Base-by-base conservation (phyloP, 2,888 invertebrate genomes). In the Cerastis rubricosa region DNA sequence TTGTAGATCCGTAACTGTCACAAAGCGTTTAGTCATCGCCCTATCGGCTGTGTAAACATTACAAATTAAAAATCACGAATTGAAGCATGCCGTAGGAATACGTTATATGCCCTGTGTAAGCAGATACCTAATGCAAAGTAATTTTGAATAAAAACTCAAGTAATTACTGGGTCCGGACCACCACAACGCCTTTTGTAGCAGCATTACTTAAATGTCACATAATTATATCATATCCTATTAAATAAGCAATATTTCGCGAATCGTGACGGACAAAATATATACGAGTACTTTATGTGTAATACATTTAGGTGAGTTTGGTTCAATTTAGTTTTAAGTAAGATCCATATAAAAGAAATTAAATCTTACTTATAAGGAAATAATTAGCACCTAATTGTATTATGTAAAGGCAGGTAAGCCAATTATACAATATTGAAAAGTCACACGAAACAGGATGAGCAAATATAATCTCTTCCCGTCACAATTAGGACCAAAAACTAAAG, bases 1-100 rank as follows among this genome's bases (percentile, higher is more conserved):
- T 95, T 94, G 95, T 94, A 91, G 92, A 94, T 93, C 92, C 91
- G 93, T 93, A 93, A 94, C 93, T 94, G 94, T 94, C 94, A 94
- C 93, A 91, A 93, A 94, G 91, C 90, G 93, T 93, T 91, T 90
- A 94, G 93, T 93, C 94, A 94, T 93, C 91, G 87, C 88, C 89
- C 89, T 87, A 90, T 94, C 95, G 95, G 94, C 95, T 95, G 95
- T 91, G 90, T 91, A 94, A 95, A 96, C 94, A 95, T 92, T 90
- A 51, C 61, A 87, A 89, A 89, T 89, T 89, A 85, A 90, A 89
- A 89, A 85, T 83, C 71, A 86, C 74, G 80, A 85, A 71, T 78
- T 80, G 77, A 84, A 68, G 72, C 83, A 65, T 71, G 73, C 75
- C 66, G 72, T 75, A 65, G 78, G 77, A 71, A 76, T 77, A 61